Conservation (phyloP, 2,113 vertebrate genomes). For the Lasiurus cinereus region DNA sequence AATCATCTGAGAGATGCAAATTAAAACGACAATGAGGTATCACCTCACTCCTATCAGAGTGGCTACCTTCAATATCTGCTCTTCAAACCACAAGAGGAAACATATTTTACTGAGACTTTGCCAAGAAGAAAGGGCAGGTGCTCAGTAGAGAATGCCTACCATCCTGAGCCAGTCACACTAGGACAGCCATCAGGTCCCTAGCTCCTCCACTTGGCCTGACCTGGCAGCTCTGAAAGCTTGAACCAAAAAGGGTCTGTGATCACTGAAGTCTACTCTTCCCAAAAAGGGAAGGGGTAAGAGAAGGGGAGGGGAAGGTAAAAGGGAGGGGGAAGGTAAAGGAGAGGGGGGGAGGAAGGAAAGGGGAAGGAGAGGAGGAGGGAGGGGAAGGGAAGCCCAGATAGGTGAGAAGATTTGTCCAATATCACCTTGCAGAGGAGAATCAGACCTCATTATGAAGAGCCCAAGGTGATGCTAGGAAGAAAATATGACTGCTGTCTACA, state of each 20-base stretch:
- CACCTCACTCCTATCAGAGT: too few species aligned
- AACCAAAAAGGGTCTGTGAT: neutral
- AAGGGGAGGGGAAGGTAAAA: neutral
- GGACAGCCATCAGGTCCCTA: neutral
- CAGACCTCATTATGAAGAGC: neutral
- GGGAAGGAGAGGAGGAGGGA: neutral
- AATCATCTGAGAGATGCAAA: too few species aligned
- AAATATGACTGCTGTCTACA: neutral
- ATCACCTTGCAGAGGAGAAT: neutral
- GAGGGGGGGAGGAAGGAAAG: too few species aligned
- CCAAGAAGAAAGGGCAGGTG: neutral
- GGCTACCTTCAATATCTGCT: neutral
- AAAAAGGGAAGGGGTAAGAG: neutral
- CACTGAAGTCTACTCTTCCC: neutral
- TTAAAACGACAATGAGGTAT: too few species aligned
- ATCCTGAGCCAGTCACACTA: neutral
- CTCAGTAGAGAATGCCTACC: neutral
- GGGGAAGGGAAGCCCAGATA: neutral
- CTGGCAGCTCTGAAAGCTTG: neutral
- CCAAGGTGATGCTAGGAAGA: neutral
- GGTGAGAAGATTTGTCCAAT: neutral
- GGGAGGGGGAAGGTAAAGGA: neutral
- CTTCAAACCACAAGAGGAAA: slow-evolving; percentile 45
- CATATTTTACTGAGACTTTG: neutral
- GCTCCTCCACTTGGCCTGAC: neutral